Base-by-base conservation (phyloP, 1,140 invertebrate genomes). In the Platyscapa corneri region DNA sequence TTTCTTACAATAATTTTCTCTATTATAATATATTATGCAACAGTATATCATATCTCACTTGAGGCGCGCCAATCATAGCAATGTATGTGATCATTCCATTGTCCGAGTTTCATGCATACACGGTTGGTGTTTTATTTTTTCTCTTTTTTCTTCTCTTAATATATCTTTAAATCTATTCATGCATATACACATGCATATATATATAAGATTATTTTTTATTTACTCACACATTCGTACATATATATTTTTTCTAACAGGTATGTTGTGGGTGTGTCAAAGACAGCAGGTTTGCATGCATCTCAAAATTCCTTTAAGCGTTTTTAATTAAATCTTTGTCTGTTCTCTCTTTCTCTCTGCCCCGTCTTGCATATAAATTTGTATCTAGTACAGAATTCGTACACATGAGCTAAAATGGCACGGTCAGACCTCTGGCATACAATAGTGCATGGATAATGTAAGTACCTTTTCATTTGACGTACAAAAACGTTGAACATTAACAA, bases 401-500 rank as follows among this genome's bases (percentile, higher is more conserved):
- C 27, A 53, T 72, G 12, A 37, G 37, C 37, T 70, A 20, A 30
- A 82, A 53, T 70, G 16, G 10, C 0, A 53, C 53, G 64, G 5
- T 34, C 10, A 82, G 49, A 72, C 37, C 27, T 67, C 30, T 49
- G 16, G 30, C 32, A 53, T 39, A 37, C 30, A 82, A 53, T 5
- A 7, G 23, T 72, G 30, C 56, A 39, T 72, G 7, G 56, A 18
- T 42, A 37, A 64, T 79, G 16, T 1, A n/a, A 46, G 60, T 46
- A 39, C 12, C n/a, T 37, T 64, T 79, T 80, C 18, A 18, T 83
- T 72, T 76, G 23, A 42, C 34, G 32, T 84, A 79, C 64, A 84
- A 84, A 84, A 84, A 78, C 79, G 60, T 79, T 60, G 27, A 84
- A 84, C 76, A 77, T 60, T 42, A 84, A 79, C 76, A 84, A 84